Evolutionary conservation across 2,888 invertebrate genomes (phyloP).

Genomic region (Drosophila siamana): DNA sequence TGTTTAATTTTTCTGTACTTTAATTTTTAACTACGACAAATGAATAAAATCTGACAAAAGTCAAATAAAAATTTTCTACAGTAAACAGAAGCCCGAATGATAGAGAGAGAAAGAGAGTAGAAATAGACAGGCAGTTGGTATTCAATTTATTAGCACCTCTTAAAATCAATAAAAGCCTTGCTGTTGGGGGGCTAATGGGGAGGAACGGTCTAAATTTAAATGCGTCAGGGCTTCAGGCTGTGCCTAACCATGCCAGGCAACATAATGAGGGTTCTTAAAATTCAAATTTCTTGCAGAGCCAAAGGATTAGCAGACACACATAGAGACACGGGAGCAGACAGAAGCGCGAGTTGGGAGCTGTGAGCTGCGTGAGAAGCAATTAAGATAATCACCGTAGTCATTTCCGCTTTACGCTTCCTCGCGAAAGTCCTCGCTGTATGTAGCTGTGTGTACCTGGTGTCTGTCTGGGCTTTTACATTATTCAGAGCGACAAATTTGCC

Average conservation of each 20-base stretch:
- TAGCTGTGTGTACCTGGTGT: slow-evolving; percentile 4
- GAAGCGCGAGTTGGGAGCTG: slow-evolving; percentile 5
- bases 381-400: slow-evolving; percentile 79
- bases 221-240: slow-evolving; percentile 1
- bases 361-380: slow-evolving; percentile 70
- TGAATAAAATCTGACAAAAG: slow-evolving; percentile 28
- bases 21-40: slow-evolving; percentile 31
- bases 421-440: slow-evolving; percentile 25
- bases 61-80: neutral
- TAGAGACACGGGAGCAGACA: neutral
- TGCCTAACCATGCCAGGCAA: slow-evolving; percentile 3
- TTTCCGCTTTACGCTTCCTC: slow-evolving; percentile 73
- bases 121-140: slow-evolving; percentile 1
- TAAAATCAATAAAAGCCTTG: slow-evolving; percentile 51
- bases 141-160: slow-evolving; percentile 42
- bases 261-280: slow-evolving; percentile 66
- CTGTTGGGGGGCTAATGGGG: neutral
- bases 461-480: slow-evolving; percentile 56
- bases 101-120: neutral
- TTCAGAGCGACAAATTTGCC: slow-evolving; percentile 74
- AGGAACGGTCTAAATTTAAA: slow-evolving; percentile 44
- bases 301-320: slow-evolving; percentile 62
- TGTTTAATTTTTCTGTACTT: slow-evolving; percentile 19
- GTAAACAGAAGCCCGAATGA: neutral
- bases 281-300: slow-evolving; percentile 57